phyloP scores from a whole-genome alignment of 2,888 invertebrate genomes.

The Sesamia inferens region DNA sequence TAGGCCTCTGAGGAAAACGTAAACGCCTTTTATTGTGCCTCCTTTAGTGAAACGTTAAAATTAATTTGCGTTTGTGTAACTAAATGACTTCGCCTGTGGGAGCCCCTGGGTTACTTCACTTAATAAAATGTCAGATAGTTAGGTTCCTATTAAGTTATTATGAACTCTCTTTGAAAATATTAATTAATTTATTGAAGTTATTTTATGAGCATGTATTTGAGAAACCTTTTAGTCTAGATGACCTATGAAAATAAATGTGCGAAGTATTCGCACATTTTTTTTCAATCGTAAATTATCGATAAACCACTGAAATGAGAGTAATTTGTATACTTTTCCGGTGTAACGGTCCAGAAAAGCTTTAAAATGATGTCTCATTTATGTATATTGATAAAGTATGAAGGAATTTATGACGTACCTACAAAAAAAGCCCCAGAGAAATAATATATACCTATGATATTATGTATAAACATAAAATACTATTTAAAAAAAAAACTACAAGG shows the following conservation, averaged over 20 bases:
- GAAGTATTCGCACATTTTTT: too few species aligned
- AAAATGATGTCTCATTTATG: too few species aligned
- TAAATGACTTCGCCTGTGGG: slow-evolving; percentile 65
- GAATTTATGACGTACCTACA: too few species aligned
- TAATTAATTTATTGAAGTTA: slow-evolving; percentile 17
- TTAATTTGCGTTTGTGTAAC: slow-evolving; percentile 73
- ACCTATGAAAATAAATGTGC: too few species aligned
- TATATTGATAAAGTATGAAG: too few species aligned
- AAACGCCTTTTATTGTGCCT: slow-evolving; percentile 74
- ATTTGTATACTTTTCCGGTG: too few species aligned
- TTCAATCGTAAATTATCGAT: too few species aligned
- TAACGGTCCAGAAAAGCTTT: too few species aligned
- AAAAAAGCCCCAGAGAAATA: too few species aligned
- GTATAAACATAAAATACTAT: background rate
- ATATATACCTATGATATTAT: too few species aligned
- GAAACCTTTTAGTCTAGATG: too few species aligned
- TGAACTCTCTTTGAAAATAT: slow-evolving; percentile 6
- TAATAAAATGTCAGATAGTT: slow-evolving; percentile 45
- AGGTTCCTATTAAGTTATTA: slow-evolving; percentile 15
- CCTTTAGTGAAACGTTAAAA: slow-evolving; percentile 75
- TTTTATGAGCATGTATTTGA: background rate
- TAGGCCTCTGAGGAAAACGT: slow-evolving; percentile 71
- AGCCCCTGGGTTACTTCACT: slow-evolving; percentile 54
- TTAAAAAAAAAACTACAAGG: slow-evolving; percentile 36
- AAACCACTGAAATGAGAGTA: too few species aligned